A percentile compares a stretch with the other conserved stretches of the same genome.
These are phyloP conservation scores for Nomada hirtipes DNA, from an alignment of 2,888 invertebrate genomes.

Conservation along the genomic window DNA sequence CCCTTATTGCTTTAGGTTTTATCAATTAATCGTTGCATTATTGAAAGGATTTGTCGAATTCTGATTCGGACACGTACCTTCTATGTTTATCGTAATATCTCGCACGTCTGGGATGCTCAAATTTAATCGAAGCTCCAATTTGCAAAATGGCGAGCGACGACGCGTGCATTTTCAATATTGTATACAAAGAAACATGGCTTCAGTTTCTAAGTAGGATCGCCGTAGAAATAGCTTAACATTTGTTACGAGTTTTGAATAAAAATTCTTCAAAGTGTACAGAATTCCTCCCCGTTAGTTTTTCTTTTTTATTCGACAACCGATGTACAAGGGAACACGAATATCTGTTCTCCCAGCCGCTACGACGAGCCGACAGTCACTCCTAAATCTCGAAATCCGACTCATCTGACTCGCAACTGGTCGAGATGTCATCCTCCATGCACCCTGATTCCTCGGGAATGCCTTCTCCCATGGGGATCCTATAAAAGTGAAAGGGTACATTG, in stretches of 20 bases:
- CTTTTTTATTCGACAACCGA: conserved; percentile 32
- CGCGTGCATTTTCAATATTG: conserved; percentile 30
- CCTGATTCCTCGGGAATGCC: conserved; percentile 69
- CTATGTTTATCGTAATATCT: not conserved
- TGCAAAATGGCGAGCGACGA: not conserved
- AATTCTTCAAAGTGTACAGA: conserved; percentile 57
- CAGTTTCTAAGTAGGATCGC: conserved; percentile 40
- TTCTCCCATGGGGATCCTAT: conserved; percentile 75
- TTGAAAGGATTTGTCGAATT: conserved; percentile 17
- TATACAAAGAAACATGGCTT: conserved; percentile 44
- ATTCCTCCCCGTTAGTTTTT: not conserved
- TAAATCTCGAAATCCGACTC: conserved; percentile 75
- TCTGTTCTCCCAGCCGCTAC: not conserved
- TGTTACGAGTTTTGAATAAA: conserved; percentile 71
- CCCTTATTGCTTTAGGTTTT: not conserved
- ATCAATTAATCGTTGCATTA: not conserved
- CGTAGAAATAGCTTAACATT: conserved; percentile 57
- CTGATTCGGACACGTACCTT: not conserved
- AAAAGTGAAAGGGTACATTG: conserved; percentile 32
- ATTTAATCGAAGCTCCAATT: conserved; percentile 37
- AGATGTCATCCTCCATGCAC: conserved; percentile 74
- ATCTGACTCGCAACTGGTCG: conserved; percentile 77
- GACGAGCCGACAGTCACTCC: not conserved
- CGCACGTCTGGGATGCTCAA: conserved; percentile 39
- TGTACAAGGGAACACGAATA: not conserved